Percentiles rank a stretch among this genome's conserved stretches.
phyloP scores from a whole-genome alignment of 1,140 invertebrate species.

The Eupristina koningsbergeri region DNA sequence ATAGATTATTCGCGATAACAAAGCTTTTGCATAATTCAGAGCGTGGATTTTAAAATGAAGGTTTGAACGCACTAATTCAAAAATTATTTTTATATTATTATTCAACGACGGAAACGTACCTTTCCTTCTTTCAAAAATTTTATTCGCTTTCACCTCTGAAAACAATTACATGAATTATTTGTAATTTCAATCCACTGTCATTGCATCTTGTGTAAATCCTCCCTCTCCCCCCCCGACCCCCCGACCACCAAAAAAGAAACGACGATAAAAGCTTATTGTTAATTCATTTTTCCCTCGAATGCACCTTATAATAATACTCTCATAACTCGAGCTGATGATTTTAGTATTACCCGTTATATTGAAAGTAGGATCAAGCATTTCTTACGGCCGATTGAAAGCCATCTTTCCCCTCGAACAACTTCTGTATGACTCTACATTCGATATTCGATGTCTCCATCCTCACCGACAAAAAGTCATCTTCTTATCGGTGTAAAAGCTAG shows the following conservation, averaged over 20 bases:
- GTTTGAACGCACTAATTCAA: background rate
- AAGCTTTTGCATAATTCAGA: background rate
- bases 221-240: no score
- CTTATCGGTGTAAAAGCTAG: background rate
- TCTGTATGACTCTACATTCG: constrained; percentile 25
- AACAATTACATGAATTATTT: no score
- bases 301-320: no score
- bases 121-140: no score
- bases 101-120: background rate
- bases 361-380: background rate
- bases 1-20: background rate
- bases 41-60: background rate
- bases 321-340: background rate
- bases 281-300: no score
- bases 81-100: background rate
- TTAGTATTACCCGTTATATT: background rate
- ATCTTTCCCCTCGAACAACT: constrained; percentile 25
- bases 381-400: background rate
- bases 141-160: no score
- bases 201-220: no score
- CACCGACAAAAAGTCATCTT: constrained; percentile 16
- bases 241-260: no score
- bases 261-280: no score
- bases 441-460: constrained; percentile 13
- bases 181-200: no score